Base-by-base conservation (phyloP, 2,888 invertebrate genomes). In the Amblyjoppa fuscipennis region DNA sequence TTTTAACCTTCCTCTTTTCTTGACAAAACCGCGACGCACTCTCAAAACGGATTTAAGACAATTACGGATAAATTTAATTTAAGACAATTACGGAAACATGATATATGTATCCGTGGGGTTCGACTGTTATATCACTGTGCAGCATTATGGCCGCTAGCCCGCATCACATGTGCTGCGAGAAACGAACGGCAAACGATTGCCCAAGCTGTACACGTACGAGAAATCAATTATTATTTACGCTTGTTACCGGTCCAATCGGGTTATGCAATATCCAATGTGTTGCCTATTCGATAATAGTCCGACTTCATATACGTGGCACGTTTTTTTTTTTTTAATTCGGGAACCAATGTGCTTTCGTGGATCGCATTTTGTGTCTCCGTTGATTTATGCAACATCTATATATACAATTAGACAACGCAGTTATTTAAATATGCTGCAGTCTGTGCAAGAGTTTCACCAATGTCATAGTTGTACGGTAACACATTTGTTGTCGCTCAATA, bases 41-140 rank as follows among this genome's bases (percentile, higher is more conserved):
- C 34, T 74, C 66, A 64, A 20, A 20, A 20, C 20, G 20, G 20
- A 20, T 20, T 20, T 20, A 20, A 73, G 77, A 73, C 69, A 84
- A 81, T 84, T 84, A 53, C 59, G 20, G 59, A 20, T 20, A 0
- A 20, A 20, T 20, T 20, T 20, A 20, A 20, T 20, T 20, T 20
- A 20, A 73, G 77, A 73, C 69, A 84, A 81, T 84, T 84, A 53
- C 59, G 20, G 59, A 20, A 28, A 49, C n/a, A 28, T 56, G 13
- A 59, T 25, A 53, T 2, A 41, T 2, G 20, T 76, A 56, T 69
- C 13, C 53, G 69, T 45, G 59, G 51, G 13, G 45, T 51, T 64
- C 75, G 45, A 76, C 51, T 64, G 51, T 11, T 49, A 7, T 41
- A 41, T 16, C 28, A 5, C 45, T 28, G 6, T 28, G 28, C 6